Evolutionary conservation across 2,113 vertebrate species (phyloP), one percentile per base, ranked within the genome.

Genomic region (Nothoprocta pentlandii): DNA sequence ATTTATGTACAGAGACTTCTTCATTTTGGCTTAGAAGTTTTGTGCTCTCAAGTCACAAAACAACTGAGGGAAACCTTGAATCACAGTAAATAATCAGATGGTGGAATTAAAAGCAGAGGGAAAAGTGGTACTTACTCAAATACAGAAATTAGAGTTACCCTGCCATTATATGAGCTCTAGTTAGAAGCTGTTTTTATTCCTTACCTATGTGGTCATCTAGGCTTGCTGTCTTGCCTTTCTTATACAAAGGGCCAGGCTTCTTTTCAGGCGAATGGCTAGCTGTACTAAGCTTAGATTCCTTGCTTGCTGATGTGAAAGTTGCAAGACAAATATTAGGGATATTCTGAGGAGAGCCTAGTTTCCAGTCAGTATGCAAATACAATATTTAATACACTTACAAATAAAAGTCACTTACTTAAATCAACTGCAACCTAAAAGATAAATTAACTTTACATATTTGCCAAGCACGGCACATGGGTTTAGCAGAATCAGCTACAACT

Each of bases 231-330:
- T 76, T 32, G 39, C 64, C 68, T 71, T 68, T 64, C 39, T 54
- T 67, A 70, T 3, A 85, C 54, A 49, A 87, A 41, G 68, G 34
- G 26, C 36, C 61, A 74, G 1, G 19, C 41, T 82, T 54, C 68
- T 93, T 80, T 19, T 79, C 82, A 49, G 58, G 47, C 53, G 62
- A 81, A 74, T 79, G 34, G 39, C 54, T 85, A 58, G n/a, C 70
- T 70, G 61, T 69, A 56, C 12, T 78, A 81, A 62, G 19, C 85
- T 82, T 89, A 92, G 16, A 67, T 58, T 62, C 85, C 79, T 76
- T 92, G 86, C 74, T 85, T 94, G 77, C 88, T 88, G 42, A 92
- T 68, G 16, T n/a, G 44, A 82, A 95, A 94, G 25, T 74, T 63
- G 47, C 58, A 79, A 68, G 87, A 59, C 32, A 86, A 5, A 11